Base-by-base conservation (phyloP, 2,888 invertebrate genomes). In the Eubasilissa splendida region DNA sequence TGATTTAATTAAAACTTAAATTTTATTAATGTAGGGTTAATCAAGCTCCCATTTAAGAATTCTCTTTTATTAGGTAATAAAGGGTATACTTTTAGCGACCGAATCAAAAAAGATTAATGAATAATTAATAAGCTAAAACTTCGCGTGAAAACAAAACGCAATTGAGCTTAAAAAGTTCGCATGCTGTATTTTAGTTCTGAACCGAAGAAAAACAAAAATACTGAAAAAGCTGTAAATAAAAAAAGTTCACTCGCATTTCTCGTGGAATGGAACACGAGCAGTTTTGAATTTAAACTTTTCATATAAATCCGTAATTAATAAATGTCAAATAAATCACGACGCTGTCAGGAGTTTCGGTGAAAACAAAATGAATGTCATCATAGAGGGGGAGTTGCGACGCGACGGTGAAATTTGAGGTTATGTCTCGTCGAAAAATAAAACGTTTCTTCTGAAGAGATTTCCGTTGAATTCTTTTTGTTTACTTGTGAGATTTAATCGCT, bases 221-320 rank as follows among this genome's bases (percentile, higher is more conserved):
- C 42, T 42, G 42, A 42, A 42, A 42, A 42, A 42, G 22, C 8
- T 4, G 63, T 63, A 12, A 63, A 42, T 42, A 42, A 42, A 42
- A 22, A 33, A 63, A 63, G 63, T 63, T 11, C 5, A 33, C 33
- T 4, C 33, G 42, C 42, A 42, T 42, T 42, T 42, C 42, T 12
- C 12, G 33, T 7, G 22, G 11, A 33, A 33, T 8, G 63, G 11
- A 52, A 14, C 42, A 52, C 14, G 42, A 68, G 52, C 12, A 11
- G 50, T 14, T 68, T 66, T 71, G 54, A 71, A 71, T 71, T 71
- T 12, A 31, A 71, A 71, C 53, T 53, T 75, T 75, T 75, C 59
- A 60, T 22, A 75, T 50, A 60, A 75, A 75, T 75, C 52, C 60
- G 75, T 75, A 75, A 75, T 75, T 75, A 75, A 75, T 75, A 75